These are phyloP conservation scores for Clarias fuscus DNA, from an alignment of 2,797 vertebrate genomes.

Conservation along the genomic window DNA sequence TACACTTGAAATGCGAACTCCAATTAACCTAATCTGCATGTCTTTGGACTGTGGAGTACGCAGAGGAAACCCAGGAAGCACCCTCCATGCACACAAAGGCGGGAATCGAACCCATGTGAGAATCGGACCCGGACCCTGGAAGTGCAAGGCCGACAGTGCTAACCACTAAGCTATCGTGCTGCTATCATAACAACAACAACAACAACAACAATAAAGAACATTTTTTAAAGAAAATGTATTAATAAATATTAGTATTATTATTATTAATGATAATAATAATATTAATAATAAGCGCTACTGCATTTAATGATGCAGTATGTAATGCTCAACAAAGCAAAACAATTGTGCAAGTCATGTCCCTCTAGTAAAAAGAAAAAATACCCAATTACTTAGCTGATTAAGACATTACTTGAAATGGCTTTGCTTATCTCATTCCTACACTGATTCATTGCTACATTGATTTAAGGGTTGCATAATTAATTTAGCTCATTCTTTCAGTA, in stretches of 20 bases:
- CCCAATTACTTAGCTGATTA: background rate
- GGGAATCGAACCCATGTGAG: no score
- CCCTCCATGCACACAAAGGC: no score
- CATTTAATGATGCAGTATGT: background rate
- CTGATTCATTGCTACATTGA: background rate
- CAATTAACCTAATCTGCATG: no score
- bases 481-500: background rate
- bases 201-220: no score
- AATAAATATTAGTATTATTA: no score
- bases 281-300: background rate
- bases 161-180: no score
- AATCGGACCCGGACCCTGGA: no score
- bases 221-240: no score
- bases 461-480: background rate
- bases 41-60: no score
- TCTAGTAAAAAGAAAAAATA: constrained; percentile 1
- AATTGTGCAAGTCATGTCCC: background rate
- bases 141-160: no score
- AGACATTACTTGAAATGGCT: background rate
- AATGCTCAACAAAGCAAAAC: background rate
- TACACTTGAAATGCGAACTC: no score
- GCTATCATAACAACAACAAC: background rate
- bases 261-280: background rate
- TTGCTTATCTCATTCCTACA: background rate
- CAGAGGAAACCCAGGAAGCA: no score